Conservation (phyloP, 2,888 invertebrate species). For the Camponotus fellah region DNA sequence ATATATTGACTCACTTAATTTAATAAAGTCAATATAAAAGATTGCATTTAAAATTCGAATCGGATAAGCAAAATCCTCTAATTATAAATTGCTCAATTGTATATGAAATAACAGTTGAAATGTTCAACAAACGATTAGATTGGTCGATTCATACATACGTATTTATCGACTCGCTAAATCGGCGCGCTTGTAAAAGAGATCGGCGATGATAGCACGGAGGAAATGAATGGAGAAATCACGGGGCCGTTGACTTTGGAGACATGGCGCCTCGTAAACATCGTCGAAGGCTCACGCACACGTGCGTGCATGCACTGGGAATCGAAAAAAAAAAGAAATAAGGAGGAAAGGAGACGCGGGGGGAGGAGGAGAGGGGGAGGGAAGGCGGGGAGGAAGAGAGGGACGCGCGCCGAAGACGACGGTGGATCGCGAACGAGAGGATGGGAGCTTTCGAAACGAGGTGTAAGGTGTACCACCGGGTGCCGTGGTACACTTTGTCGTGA, state of each 20-base stretch:
- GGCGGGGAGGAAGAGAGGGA: conserved; percentile 7
- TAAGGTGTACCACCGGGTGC: conserved; percentile 47
- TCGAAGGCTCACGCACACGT: conserved; percentile 47
- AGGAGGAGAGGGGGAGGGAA: neutral
- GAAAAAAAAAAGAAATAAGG: conserved; percentile 21
- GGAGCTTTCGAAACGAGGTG: conserved; percentile 70
- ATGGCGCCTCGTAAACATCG: conserved; percentile 56
- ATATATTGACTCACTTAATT: neutral
- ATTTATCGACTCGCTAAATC: conserved; percentile 36
- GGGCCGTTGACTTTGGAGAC: conserved; percentile 69
- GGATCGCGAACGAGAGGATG: conserved; percentile 56
- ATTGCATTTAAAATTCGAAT: neutral
- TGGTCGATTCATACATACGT: neutral
- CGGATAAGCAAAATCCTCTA: neutral
- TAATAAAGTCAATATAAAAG: neutral
- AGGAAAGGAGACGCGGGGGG: neutral
- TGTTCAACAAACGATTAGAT: neutral
- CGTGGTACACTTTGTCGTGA: conserved; percentile 66
- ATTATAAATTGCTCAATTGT: neutral
- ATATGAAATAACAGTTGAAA: neutral
- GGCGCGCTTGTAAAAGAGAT: conserved; percentile 60
- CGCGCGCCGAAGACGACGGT: conserved; percentile 31
- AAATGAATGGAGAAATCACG: conserved; percentile 74
- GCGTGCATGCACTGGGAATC: conserved; percentile 34
- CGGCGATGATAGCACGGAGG: conserved; percentile 57